phyloP scores from a whole-genome alignment of 2,797 vertebrate species.

The Neosilurus hyrtlii region DNA sequence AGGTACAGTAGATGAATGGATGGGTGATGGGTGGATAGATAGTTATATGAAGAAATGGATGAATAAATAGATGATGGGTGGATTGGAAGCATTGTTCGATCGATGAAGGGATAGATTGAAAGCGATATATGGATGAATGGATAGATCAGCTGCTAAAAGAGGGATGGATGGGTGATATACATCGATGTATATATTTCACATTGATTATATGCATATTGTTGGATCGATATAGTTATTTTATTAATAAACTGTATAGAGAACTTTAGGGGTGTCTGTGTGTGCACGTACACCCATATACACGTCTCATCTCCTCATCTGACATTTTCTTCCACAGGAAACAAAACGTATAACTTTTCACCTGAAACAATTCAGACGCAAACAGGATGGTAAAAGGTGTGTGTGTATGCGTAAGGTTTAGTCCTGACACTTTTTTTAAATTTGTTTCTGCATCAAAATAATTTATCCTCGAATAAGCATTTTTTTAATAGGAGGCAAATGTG shows the following conservation, averaged over 20 bases:
- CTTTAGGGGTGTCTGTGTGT: no score
- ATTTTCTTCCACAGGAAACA: background rate
- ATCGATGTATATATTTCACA: no score
- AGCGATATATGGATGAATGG: background rate
- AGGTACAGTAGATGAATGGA: background rate
- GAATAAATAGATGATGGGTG: background rate
- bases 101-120: background rate
- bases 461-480: background rate
- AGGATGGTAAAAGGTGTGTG: conserved; percentile 6
- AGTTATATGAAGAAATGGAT: background rate
- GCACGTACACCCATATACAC: background rate
- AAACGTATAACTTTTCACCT: background rate
- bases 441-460: no score
- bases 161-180: background rate
- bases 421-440: background rate
- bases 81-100: background rate
- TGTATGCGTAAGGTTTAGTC: background rate
- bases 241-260: background rate
- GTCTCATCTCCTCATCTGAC: background rate
- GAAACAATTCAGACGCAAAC: background rate
- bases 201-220: background rate
- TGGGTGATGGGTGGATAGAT: background rate
- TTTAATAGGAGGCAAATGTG: conserved; percentile 6
- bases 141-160: background rate
- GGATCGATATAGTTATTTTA: background rate